Base-by-base conservation (phyloP, 2,888 invertebrate genomes). In the Cheilosia impressa region DNA sequence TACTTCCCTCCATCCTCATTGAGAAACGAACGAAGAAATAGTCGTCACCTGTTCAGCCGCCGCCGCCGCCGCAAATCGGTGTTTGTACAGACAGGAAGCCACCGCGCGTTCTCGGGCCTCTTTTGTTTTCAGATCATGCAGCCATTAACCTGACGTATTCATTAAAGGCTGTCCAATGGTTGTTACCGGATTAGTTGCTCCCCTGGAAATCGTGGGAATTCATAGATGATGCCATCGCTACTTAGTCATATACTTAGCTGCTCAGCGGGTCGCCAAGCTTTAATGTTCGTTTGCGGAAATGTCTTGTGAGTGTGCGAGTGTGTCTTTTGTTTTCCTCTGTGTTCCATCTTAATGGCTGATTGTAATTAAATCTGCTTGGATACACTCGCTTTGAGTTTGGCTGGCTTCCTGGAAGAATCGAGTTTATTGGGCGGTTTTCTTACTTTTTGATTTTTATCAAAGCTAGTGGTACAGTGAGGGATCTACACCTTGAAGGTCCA, bases 111-210 rank as follows among this genome's bases (percentile, higher is more conserved):
- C 63, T 58, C 31, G n/a, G 47, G 6, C 17, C 63, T 45, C 41
- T n/a, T 31, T 41, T 24, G 31, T 68, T 83, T 83, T 63, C 38
- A 79, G 84, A 75, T 76, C 75, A 84, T 10, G 9, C 43, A 66
- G 65, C 80, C 75, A 84, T 84, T 84, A 84, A 84, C 80, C 75
- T 81, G 85, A 81, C 72, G 85, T 72, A 53, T 85, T 85, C 85
- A 85, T 85, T 85, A 85, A 85, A 81, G 47, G 55, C 58, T 72
- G 71, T 75, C 73, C 75, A 75, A 66, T 55, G 75, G 68, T 53
- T 19, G 50, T 50, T 45, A 60, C 57, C 73, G 53, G 76, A 85
- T 68, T 81, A 71, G 85, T 72, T 81, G 85, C 76, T 81, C 77
- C 85, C 85, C 85, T 81, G 68, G 68, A 19, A 72, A 77, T 72